Base-by-base conservation (phyloP, 2,888 invertebrate species). In the Athalia circularis region DNA sequence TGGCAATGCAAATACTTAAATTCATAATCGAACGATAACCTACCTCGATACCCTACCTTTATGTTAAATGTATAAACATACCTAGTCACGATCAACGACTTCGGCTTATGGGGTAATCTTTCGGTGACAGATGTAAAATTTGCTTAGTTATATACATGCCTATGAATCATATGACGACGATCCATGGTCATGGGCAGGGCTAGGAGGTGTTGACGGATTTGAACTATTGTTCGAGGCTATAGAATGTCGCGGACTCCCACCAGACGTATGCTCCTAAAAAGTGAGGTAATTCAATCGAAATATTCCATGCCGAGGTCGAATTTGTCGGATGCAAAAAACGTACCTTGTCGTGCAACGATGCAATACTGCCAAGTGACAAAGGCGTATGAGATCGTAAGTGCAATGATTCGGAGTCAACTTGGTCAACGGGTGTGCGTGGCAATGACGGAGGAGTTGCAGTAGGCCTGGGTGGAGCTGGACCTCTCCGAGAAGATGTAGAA, bases 151-250 rank as follows among this genome's bases (percentile, higher is more conserved):
- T 4, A n/a, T 43, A 11, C n/a, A 43, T n/a, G n/a, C 45, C 91
- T 93, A 93, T 88, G 93, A 94, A 88, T 94, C 94, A 84, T 94
- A 94, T 86, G 93, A 94, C 72, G 94, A 94, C 86, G 94, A 94
- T 86, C 93, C 93, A 85, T 93, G 93, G 87, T 93, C 94, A 81
- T 93, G 93, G 84, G 93, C 93, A 79, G 94, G 94, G 86, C 94
- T 94, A 68, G 94, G 94, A 74, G 95, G 95, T 67, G 94, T 94
- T 82, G 94, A 94, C 84, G 94, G 92, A 90, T 94, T 94, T 85
- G 94, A 94, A 91, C 94, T 95, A 89, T 94, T 94, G 90, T 94
- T 94, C 80, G 95, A 95, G 79, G 94, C 94, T 86, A 95, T 93
- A 79, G 95, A 95, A 88, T 94, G 94, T 79, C 95, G 92, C 64